These are phyloP conservation scores for Albula glossodonta DNA, from an alignment of 2,113 vertebrate genomes.

Conservation along the genomic window DNA sequence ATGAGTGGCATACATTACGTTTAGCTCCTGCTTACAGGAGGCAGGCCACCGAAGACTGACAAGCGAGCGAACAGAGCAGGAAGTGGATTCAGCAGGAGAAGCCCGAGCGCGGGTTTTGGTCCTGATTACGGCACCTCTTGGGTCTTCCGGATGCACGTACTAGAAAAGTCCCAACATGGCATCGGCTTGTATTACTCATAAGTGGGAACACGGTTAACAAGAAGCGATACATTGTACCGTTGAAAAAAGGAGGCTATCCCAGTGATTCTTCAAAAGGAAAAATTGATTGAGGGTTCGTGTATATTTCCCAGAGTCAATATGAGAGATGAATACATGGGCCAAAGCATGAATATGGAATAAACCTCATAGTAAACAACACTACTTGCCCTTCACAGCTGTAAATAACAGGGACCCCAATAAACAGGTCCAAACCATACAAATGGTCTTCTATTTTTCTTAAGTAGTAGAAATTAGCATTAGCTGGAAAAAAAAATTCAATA, in stretches of 20 bases:
- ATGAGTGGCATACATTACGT: constrained; percentile 59
- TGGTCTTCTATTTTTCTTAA: background rate
- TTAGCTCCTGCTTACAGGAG: constrained; percentile 57
- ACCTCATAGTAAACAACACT: background rate
- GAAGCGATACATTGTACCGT: background rate
- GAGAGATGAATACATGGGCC: background rate
- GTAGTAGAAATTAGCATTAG: background rate
- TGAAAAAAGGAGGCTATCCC: background rate
- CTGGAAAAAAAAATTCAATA: constrained; percentile 51
- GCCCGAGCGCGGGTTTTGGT: too few species aligned
- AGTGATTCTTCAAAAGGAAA: constrained; percentile 1
- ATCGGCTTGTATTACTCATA: background rate
- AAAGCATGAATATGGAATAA: background rate
- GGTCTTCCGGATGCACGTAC: background rate
- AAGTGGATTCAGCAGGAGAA: background rate
- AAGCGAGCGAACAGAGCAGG: constrained; percentile 43
- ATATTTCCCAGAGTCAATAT: background rate
- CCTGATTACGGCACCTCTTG: background rate
- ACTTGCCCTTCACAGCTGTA: background rate
- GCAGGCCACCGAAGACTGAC: constrained; percentile 35
- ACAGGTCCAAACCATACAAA: background rate
- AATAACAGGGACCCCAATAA: background rate
- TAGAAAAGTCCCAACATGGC: background rate
- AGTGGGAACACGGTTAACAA: constrained; percentile 1
- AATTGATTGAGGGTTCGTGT: background rate